phyloP scores from a whole-genome alignment of 2,797 vertebrate genomes.

The Sebastes matsubarae region DNA sequence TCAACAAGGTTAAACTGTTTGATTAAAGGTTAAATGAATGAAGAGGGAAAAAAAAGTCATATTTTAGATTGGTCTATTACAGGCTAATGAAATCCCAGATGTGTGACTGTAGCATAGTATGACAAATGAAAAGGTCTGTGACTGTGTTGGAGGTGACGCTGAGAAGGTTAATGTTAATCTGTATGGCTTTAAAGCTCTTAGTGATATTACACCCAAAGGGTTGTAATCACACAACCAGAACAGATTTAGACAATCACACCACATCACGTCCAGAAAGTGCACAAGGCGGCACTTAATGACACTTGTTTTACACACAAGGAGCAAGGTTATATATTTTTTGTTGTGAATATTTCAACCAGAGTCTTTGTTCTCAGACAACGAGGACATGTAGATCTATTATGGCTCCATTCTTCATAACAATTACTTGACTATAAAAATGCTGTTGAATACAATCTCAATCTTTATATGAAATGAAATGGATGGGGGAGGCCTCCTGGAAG shows the following conservation, averaged over 20 bases:
- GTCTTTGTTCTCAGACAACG: not conserved
- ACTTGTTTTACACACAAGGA: not conserved
- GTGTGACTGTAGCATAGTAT: not conserved
- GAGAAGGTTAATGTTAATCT: conserved; percentile 48
- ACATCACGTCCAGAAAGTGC: not conserved
- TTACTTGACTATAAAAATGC: not conserved
- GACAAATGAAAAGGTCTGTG: conserved; percentile 25
- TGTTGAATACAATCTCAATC: not conserved
- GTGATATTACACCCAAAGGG: conserved; percentile 37
- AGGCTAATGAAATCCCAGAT: conserved; percentile 17
- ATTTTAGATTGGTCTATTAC: not conserved
- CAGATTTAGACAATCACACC: conserved; percentile 33
- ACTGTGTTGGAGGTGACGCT: conserved; percentile 16
- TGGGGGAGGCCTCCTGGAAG: too few relatives aligned
- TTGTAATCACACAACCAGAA: conserved; percentile 13
- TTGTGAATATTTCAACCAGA: not conserved
- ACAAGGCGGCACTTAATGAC: conserved; percentile 9
- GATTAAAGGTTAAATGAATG: not conserved
- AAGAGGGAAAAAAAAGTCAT: not conserved
- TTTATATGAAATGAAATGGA: not conserved
- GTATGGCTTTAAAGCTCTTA: conserved; percentile 34
- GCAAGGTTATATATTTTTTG: not conserved
- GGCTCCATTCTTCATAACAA: not conserved
- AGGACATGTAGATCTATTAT: not conserved
- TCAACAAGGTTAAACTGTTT: not conserved